Evolutionary conservation across 2,888 invertebrate genomes (phyloP), one percentile per base, ranked within the genome.

Genomic region (Hololepta plana): DNA sequence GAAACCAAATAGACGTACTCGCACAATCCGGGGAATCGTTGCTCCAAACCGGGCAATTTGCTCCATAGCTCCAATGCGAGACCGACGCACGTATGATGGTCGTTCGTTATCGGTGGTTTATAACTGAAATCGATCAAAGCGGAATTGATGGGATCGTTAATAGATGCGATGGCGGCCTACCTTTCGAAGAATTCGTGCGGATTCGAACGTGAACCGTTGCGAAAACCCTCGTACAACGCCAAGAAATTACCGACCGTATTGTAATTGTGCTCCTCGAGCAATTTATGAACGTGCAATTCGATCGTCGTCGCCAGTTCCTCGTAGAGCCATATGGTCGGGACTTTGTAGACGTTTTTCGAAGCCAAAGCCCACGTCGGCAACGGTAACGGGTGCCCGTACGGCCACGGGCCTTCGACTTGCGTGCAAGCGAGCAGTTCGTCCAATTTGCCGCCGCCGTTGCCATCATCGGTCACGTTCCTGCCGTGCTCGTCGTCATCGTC

Each of bases 171-270:
- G 7, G 16, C 5, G 16, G 35, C 40, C 39, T 45, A 53, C 46
- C 64, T 64, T 39, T 72, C 67, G 54, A 75, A 85, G 47, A 79
- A 76, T 36, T 72, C 67, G 38, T 65, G 65, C 39, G 85, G 56
- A 36, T 64, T 64, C 29, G 64, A 65, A 44, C 72, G 70, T 26
- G 62, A 59, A 26, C 67, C 66, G 33, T 61, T 59, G 43, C 68
- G 67, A 54, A 64, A 73, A 32, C 62, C 57, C 37, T 76, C 72
- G 53, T 60, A 65, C 40, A 73, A 60, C 38, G 62, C 57, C 42
- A 84, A 58, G 55, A 87, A 80, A 56, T 87, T 84, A 54, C 76
- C 76, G 37, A 87, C 70, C 27, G 85, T 87, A 59, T 90, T 82
- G 55, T 90, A 90, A 57, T 82, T 77, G 49, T 85, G 79, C 43